Evolutionary conservation across 23 tunicate species (phyloP).

Genomic region (Botrylloides violaceus): DNA sequence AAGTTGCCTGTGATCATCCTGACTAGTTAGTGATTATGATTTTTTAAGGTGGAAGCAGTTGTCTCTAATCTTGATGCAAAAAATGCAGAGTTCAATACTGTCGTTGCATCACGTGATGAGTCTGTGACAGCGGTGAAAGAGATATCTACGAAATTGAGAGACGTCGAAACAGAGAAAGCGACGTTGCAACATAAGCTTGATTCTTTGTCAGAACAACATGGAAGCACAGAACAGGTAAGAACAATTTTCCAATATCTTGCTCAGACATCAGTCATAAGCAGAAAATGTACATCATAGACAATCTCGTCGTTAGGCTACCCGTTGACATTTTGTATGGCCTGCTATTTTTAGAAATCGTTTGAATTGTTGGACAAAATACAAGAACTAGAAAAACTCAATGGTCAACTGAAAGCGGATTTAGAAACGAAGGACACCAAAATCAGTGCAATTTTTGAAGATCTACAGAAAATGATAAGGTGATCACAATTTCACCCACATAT

Average conservation of each 20-base stretch:
- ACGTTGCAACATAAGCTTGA: slow-evolving; percentile 36
- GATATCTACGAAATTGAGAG: slow-evolving; percentile 4
- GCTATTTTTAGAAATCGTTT: slow-evolving; percentile 48
- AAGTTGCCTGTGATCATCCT: no score
- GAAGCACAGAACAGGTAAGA: slow-evolving; percentile 35
- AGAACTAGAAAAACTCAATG: slow-evolving; percentile 18
- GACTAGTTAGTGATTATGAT: no score
- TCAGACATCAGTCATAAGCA: no score
- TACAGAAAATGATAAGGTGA: slow-evolving; percentile 9
- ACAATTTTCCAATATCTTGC: no score
- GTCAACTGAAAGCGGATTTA: slow-evolving; percentile 14
- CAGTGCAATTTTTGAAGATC: neutral
- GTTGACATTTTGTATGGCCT: no score
- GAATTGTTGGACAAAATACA: slow-evolving; percentile 40
- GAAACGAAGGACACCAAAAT: slow-evolving; percentile 10
- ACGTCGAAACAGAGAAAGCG: slow-evolving; percentile 24
- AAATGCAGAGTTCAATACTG: neutral
- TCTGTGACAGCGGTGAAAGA: slow-evolving; percentile 8
- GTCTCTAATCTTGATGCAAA: neutral
- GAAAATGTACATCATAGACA: no score
- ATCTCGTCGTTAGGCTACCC: no score
- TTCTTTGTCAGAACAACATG: slow-evolving; percentile 30
- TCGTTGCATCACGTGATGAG: neutral
- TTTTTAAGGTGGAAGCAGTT: neutral
- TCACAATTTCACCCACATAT: neutral